Percentiles rank a stretch among this genome's conserved stretches.
These are phyloP conservation scores for Diceros bicornis DNA, from an alignment of 2,797 vertebrate genomes.

Conservation along the genomic window DNA sequence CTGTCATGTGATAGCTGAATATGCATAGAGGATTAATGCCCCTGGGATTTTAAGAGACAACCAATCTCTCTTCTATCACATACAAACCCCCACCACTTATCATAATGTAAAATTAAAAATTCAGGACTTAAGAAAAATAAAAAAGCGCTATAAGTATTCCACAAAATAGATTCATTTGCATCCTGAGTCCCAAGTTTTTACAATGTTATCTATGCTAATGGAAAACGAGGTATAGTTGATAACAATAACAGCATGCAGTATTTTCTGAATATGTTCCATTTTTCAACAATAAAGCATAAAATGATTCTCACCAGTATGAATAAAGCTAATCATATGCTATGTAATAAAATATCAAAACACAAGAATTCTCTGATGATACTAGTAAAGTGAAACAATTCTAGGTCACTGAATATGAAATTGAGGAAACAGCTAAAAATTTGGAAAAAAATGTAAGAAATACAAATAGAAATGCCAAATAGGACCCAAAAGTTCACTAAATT, in stretches of 20 bases:
- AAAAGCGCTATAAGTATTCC: neutral
- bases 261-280: neutral
- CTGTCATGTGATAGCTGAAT: neutral
- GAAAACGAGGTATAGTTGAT: neutral
- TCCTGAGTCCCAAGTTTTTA: neutral
- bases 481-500: neutral
- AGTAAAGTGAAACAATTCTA: constrained; percentile 2
- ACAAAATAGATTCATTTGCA: neutral
- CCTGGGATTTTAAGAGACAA: neutral
- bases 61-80: neutral
- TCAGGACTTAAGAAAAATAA: neutral
- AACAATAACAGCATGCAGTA: neutral
- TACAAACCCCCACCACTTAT: neutral
- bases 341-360: constrained; percentile 31
- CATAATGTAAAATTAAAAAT: constrained; percentile 28
- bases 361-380: neutral
- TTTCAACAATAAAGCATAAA: neutral
- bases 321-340: neutral
- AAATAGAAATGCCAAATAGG: neutral
- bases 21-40: neutral
- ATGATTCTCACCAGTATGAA: neutral
- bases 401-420: neutral
- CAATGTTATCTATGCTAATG: neutral
- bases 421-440: constrained; percentile 6
- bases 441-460: neutral